These are phyloP conservation scores for Microctonus brassicae DNA, from an alignment of 2,888 invertebrate species.

Conservation along the genomic window DNA sequence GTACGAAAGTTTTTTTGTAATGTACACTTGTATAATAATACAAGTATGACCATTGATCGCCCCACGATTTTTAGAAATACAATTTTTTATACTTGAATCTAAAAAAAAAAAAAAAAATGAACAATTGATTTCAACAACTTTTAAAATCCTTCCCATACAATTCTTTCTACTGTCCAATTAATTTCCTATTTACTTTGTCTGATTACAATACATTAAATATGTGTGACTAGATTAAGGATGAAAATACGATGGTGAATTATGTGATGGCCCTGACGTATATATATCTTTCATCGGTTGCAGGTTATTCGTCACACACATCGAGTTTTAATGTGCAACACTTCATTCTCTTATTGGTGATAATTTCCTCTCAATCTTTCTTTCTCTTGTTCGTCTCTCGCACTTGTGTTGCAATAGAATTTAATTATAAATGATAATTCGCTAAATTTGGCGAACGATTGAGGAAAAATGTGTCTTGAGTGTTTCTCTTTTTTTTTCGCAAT, in stretches of 20 bases:
- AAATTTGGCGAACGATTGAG: conserved; percentile 47
- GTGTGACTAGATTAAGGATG: too few species aligned
- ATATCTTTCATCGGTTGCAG: background rate
- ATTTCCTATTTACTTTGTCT: background rate
- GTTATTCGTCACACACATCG: background rate
- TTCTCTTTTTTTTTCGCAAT: conserved; percentile 28
- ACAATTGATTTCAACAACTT: background rate
- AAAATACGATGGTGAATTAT: background rate
- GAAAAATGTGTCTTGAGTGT: conserved; percentile 37
- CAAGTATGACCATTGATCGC: conserved; percentile 17
- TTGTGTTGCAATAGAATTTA: conserved; percentile 45
- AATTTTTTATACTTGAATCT: conserved; percentile 44
- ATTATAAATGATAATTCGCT: conserved; percentile 49
- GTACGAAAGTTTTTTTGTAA: background rate
- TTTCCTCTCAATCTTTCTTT: conserved; percentile 34
- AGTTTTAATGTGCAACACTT: background rate
- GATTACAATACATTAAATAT: background rate
- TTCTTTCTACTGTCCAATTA: background rate
- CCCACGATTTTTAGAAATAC: conserved; percentile 45
- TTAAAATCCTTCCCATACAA: background rate
- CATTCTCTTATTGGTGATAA: conserved; percentile 27
- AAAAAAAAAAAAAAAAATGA: conserved; percentile 21
- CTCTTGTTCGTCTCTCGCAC: conserved; percentile 30
- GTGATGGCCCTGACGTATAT: background rate
- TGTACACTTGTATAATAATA: conserved; percentile 32